phyloP scores from a whole-genome alignment of 2,113 vertebrate species.

The Callopanchax toddi region DNA sequence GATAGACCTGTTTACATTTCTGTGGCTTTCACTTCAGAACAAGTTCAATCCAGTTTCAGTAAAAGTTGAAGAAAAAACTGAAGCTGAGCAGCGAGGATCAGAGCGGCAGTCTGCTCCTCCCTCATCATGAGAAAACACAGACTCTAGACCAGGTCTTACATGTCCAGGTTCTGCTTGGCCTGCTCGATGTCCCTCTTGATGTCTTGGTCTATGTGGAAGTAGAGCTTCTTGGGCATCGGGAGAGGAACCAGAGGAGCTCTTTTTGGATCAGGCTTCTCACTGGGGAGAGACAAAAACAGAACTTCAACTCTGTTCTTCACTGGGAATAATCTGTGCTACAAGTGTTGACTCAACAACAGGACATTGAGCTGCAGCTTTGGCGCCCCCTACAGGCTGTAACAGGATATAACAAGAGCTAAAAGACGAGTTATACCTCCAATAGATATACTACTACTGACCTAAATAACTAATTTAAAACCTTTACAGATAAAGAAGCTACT shows the following conservation, averaged over 20 bases:
- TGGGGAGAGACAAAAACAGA: conserved; percentile 39
- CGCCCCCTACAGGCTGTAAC: too few relatives aligned
- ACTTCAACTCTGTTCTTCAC: too few relatives aligned
- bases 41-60: conserved; percentile 1
- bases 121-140: too few relatives aligned
- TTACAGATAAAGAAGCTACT: too few relatives aligned
- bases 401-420: too few relatives aligned
- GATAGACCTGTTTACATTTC: conserved; percentile 35
- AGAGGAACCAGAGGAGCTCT: conserved; percentile 81
- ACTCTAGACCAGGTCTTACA: conserved; percentile 76
- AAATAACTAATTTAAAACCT: too few relatives aligned
- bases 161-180: conserved; percentile 87
- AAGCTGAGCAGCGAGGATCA: not conserved
- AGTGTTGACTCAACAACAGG: too few relatives aligned
- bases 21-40: conserved; percentile 5
- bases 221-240: conserved; percentile 84
- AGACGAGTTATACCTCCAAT: too few relatives aligned
- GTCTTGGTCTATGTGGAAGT: conserved; percentile 84
- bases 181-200: conserved; percentile 85
- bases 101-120: too few relatives aligned
- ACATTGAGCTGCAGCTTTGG: not conserved
- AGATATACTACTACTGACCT: too few relatives aligned
- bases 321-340: too few relatives aligned
- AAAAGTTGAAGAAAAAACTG: conserved; percentile 15
- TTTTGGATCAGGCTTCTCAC: conserved; percentile 78